A percentile compares a stretch with the other conserved stretches of the same genome.
Evolutionary conservation across 1,140 invertebrate genomes (phyloP).

Genomic region (Drosophila pachea): DNA sequence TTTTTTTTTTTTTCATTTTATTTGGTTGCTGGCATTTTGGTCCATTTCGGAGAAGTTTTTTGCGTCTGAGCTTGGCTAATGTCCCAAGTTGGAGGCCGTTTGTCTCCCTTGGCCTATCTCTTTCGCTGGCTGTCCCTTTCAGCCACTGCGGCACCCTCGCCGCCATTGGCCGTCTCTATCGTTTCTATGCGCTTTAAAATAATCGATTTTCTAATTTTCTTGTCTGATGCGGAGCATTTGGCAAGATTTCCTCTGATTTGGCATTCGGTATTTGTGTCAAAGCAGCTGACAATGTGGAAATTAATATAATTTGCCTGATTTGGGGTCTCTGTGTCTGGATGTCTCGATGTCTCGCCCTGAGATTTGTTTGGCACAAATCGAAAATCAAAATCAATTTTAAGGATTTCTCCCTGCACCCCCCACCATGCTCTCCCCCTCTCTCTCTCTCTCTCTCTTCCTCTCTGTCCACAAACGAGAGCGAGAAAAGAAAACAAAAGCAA

Average conservation of each 20-base stretch:
- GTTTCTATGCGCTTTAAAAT: constrained; percentile 56
- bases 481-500: constrained; percentile 21
- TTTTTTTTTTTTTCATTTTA: constrained; percentile 24
- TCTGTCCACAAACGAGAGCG: neutral
- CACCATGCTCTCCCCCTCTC: no score
- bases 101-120: neutral
- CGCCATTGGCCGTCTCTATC: neutral
- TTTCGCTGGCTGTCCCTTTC: neutral
- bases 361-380: constrained; percentile 62
- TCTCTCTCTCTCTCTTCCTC: no score
- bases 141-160: no score
- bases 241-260: constrained; percentile 48
- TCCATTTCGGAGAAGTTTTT: constrained; percentile 26
- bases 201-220: constrained; percentile 69
- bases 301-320: constrained; percentile 77
- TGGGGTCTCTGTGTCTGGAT: constrained; percentile 38
- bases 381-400: constrained; percentile 75
- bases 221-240: constrained; percentile 32
- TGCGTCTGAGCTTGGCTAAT: constrained; percentile 40
- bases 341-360: constrained; percentile 66
- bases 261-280: constrained; percentile 57
- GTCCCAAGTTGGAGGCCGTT: constrained; percentile 12
- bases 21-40: constrained; percentile 30
- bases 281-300: constrained; percentile 73
- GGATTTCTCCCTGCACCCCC: constrained; percentile 53